Evolutionary conservation across 2,113 vertebrate species (phyloP).

Genomic region (Melozone crissalis): DNA sequence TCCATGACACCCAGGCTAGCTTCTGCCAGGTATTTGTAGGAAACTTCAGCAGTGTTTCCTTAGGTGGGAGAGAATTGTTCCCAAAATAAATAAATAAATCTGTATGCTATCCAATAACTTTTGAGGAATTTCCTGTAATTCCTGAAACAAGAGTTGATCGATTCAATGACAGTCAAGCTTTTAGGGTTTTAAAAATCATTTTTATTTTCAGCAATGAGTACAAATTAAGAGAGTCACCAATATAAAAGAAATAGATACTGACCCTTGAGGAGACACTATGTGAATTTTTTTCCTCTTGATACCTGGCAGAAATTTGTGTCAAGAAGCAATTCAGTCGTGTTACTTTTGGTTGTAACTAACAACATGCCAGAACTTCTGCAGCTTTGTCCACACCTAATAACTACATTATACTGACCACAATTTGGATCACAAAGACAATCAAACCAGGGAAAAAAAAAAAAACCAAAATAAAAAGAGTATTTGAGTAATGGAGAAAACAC

Average conservation of each 20-base stretch:
- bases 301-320: neutral
- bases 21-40: neutral
- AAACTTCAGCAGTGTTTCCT: neutral
- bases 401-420: neutral
- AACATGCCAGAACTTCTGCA: neutral
- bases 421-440: neutral
- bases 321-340: fast-evolving
- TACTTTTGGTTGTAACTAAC: neutral
- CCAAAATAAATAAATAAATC: neutral
- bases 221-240: neutral
- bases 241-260: neutral
- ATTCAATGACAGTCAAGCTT: neutral
- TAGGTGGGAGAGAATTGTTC: neutral
- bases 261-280: neutral
- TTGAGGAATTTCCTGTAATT: neutral
- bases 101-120: neutral
- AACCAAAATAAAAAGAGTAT: neutral
- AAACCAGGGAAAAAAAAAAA: neutral
- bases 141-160: neutral
- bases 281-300: neutral
- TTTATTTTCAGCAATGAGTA: neutral
- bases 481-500: neutral
- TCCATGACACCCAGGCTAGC: neutral
- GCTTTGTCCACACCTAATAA: neutral
- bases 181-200: neutral